Evolutionary conservation across 2,113 vertebrate genomes (phyloP), one percentile per base, ranked within the genome.

Genomic region (Acanthochromis polyacanthus): DNA sequence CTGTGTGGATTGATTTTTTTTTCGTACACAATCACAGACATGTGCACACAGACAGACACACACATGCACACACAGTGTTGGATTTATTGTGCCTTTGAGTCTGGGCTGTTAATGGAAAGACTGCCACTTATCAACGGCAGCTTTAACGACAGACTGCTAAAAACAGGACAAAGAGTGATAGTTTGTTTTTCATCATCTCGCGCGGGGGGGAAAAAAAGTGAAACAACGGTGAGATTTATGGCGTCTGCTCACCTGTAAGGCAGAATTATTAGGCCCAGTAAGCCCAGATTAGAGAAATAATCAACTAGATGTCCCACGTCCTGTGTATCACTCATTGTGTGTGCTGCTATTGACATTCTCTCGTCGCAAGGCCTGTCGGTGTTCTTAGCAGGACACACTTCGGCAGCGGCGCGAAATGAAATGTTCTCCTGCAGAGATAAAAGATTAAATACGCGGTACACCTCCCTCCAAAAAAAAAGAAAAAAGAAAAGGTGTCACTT

Each of bases 171-270:
- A 89, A 92, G 91, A 92, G 85, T 93, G 90, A 92, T 93, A 87
- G 90, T 93, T 92, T 92, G 90, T 91, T 90, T 93, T 93, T 91
- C 91, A 92, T 91, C 92, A 90, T 91, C 87, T 67, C 77, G 14
- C 48, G 6, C 78, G 40, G 64, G 68, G 38, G 38, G 79, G n/a
- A n/a, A 85, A 85, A 20, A 90, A 89, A 91, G 83, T 91, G 80
- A 92, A 88, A 92, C 55, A 79, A 86, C 79, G 90, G 51, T 0
- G 25, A 75, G 80, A 91, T 93, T 91, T 88, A 92, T 89, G 70
- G 62, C 52, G 64, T 71, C 61, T 43, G 62, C 81, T 86, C 89
- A 90, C 88, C 84, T 89, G 90, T 50, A 63, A 89, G 82, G 84
- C 85, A 92, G 89, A 92, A 87, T 91, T 93, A 92, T 89, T 87